phyloP scores from a whole-genome alignment of 1,140 invertebrate species.

The Drosophila persimilis region DNA sequence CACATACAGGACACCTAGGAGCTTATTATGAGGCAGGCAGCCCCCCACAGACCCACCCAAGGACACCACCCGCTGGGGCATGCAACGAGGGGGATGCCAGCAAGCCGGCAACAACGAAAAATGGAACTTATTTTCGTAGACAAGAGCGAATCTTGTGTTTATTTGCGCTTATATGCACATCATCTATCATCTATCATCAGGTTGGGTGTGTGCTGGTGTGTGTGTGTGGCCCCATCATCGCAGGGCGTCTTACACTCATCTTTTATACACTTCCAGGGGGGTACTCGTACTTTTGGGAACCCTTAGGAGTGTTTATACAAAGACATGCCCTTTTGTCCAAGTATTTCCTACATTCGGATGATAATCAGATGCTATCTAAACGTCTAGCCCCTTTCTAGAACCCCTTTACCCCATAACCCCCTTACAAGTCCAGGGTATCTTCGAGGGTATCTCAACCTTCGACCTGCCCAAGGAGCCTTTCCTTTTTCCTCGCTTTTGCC shows the following conservation, averaged over 20 bases:
- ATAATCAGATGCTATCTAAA: too few relatives aligned
- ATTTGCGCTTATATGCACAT: constrained; percentile 80
- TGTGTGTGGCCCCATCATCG: not conserved
- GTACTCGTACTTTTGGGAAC: too few relatives aligned
- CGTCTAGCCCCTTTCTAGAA: too few relatives aligned
- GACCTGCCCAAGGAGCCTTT: too few relatives aligned
- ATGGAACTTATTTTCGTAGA: constrained; percentile 57
- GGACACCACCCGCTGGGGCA: constrained; percentile 28
- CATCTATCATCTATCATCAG: constrained; percentile 71
- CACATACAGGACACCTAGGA: constrained; percentile 40
- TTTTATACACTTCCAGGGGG: too few relatives aligned
- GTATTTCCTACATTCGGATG: too few relatives aligned
- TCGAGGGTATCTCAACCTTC: too few relatives aligned
- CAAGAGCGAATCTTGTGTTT: constrained; percentile 69
- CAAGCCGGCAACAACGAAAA: constrained; percentile 3
- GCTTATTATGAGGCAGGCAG: constrained; percentile 59
- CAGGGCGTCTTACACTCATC: too few relatives aligned
- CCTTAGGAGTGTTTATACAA: too few relatives aligned
- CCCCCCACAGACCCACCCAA: constrained; percentile 11
- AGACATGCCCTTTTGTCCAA: too few relatives aligned
- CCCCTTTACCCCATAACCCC: not conserved
- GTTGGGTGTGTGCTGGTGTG: not conserved
- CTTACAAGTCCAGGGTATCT: too few relatives aligned
- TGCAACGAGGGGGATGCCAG: constrained; percentile 8
- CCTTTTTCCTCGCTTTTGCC: constrained; percentile 1